These are phyloP conservation scores for Eudasyphora cyanicolor DNA, from an alignment of 2,888 invertebrate genomes.

Conservation along the genomic window DNA sequence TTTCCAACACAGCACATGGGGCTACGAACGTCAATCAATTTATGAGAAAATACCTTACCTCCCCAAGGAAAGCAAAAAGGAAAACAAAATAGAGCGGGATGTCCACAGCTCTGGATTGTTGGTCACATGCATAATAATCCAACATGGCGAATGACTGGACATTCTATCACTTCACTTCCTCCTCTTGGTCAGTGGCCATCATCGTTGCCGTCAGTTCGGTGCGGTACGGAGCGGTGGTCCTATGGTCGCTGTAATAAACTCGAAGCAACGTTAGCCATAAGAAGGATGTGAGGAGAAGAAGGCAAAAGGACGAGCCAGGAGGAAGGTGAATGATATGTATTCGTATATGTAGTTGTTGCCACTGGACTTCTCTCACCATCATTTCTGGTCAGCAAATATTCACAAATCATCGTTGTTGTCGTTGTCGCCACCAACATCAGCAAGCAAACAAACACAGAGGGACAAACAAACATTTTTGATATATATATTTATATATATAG, in stretches of 20 bases:
- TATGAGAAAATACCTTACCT: neutral
- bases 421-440: conserved; percentile 41
- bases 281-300: conserved; percentile 1
- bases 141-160: conserved; percentile 37
- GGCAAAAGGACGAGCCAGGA: conserved; percentile 18
- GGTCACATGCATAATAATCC: conserved; percentile 57
- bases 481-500: conserved; percentile 43
- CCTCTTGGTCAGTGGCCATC: neutral
- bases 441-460: conserved; percentile 32
- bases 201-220: neutral
- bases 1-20: neutral
- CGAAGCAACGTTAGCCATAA: conserved; percentile 14
- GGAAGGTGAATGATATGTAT: conserved; percentile 17
- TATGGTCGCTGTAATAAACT: conserved; percentile 24
- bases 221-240: conserved; percentile 34
- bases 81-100: neutral
- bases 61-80: neutral
- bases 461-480: conserved; percentile 47
- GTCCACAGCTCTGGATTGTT: neutral
- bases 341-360: neutral
- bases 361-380: conserved; percentile 8
- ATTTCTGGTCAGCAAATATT: conserved; percentile 61
- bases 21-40: conserved; percentile 14
- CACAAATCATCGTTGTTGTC: conserved; percentile 64
- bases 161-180: neutral